Evolutionary conservation across 2,888 invertebrate species (phyloP).

Genomic region (Lepidocyrtinus sp.): DNA sequence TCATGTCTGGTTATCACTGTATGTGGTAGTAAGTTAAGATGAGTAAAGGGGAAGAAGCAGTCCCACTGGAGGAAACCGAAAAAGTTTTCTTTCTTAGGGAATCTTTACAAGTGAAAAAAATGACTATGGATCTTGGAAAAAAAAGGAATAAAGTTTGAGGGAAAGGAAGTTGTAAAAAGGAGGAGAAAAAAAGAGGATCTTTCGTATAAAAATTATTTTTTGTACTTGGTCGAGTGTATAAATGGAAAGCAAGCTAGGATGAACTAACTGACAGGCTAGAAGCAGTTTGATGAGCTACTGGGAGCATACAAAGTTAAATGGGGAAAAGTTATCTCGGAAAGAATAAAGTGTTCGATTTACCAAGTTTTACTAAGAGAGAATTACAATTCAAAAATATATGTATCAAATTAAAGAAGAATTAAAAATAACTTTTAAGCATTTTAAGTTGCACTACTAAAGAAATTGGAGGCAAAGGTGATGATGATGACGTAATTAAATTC

Average conservation of each 20-base stretch:
- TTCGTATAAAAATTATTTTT: constrained; percentile 64
- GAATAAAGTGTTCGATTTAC: constrained; percentile 39
- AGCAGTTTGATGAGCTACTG: constrained; percentile 55
- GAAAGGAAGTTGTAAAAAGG: constrained; percentile 25
- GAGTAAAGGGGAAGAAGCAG: constrained; percentile 23
- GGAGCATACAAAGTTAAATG: constrained; percentile 15
- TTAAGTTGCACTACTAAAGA: constrained; percentile 15
- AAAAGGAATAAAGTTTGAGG: constrained; percentile 18
- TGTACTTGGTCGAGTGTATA: constrained; percentile 58
- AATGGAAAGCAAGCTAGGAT: constrained; percentile 54
- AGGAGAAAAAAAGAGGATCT: constrained; percentile 35
- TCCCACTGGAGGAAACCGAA: constrained; percentile 40
- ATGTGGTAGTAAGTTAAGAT: constrained; percentile 4
- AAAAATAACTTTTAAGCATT: not conserved
- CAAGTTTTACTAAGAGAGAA: constrained; percentile 13
- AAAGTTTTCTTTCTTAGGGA: constrained; percentile 1
- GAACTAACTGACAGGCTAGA: constrained; percentile 51
- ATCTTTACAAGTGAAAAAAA: not conserved
- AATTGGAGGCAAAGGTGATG: constrained; percentile 9
- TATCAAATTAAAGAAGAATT: constrained; percentile 1
- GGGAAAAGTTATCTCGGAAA: constrained; percentile 44
- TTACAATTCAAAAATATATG: constrained; percentile 2
- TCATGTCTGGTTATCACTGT: constrained; percentile 42
- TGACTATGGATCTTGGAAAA: constrained; percentile 29
- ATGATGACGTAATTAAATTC: too few species aligned